Evolutionary conservation across 2,888 invertebrate genomes (phyloP), one percentile per base, ranked within the genome.

Genomic region (Limnephilus marmoratus): DNA sequence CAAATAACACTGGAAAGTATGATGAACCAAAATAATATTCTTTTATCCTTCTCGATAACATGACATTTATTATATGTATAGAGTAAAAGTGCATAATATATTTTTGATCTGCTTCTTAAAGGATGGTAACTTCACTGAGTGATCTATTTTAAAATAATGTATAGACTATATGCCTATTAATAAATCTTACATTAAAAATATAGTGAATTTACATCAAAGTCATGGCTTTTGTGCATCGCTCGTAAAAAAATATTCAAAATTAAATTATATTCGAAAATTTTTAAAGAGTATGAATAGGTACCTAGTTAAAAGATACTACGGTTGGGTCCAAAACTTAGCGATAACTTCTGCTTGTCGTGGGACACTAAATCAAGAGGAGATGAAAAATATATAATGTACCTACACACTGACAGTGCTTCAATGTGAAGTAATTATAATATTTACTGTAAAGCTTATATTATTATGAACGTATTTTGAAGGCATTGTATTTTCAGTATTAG

Each of bases 281-380:
- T 34, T 15, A 82, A 82, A 82, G 34, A 82, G 13, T 82, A 82
- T 82, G 29, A 81, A 31, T 31, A 81, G 81, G 29, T 31, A 45
- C 45, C 12, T 45, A 68, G 29, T 87, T 53, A 68, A 87, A 53
- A 87, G 49, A 87, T 87, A 87, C 92, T 92, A 90, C 86, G 92
- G 93, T 92, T 90, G 93, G 93, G 93, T 93, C 93, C 93, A 93
- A 93, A 91, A 92, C 89, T 92, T 92, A 91, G 92, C 87, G 87
- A 87, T 87, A 87, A 87, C 87, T 53, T 53, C 24, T 53, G 87
- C 34, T 87, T 68, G 87, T 87, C 87, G 87, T 87, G 87, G 87
- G 87, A 87, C 87, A 68, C 87, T 68, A 87, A 87, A 87, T 68
- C 87, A 87, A 18, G 85, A 13, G 24, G 68, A 53, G 87, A 87